Percentiles rank a stretch among this genome's conserved stretches.
These are phyloP conservation scores for Ariopsis seemanni DNA, from an alignment of 2,113 vertebrate genomes.

Conservation along the genomic window DNA sequence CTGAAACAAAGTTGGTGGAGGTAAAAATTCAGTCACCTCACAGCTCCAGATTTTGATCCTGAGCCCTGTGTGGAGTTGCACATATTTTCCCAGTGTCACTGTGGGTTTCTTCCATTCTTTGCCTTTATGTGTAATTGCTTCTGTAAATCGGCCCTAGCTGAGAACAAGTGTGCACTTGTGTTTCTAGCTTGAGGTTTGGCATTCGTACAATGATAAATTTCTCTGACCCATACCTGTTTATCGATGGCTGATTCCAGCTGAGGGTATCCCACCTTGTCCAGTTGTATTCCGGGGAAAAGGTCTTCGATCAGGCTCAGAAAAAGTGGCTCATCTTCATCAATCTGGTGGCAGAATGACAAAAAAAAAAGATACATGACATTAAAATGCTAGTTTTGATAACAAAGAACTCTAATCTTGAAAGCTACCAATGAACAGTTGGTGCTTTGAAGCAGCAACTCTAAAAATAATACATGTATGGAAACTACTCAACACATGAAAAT, in stretches of 20 bases:
- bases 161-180: background rate
- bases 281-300: constrained; percentile 89
- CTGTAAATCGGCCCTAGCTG: background rate
- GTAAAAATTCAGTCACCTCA: background rate
- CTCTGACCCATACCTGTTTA: constrained; percentile 74
- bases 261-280: constrained; percentile 91
- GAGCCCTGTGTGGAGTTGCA: background rate
- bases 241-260: constrained; percentile 87
- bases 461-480: background rate
- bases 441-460: background rate
- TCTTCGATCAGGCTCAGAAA: constrained; percentile 93
- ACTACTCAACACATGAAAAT: background rate
- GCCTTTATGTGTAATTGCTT: background rate
- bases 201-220: background rate
- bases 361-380: background rate
- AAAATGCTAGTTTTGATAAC: no score
- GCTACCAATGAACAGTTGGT: background rate
- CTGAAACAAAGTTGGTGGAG: no score
- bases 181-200: background rate
- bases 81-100: background rate
- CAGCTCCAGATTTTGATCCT: background rate
- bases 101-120: background rate
- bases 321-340: constrained; percentile 94
- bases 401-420: background rate
- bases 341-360: constrained; percentile 69